Evolutionary conservation across 2,888 invertebrate species (phyloP), one percentile per base, ranked within the genome.

Genomic region (Euzophera pinguis): DNA sequence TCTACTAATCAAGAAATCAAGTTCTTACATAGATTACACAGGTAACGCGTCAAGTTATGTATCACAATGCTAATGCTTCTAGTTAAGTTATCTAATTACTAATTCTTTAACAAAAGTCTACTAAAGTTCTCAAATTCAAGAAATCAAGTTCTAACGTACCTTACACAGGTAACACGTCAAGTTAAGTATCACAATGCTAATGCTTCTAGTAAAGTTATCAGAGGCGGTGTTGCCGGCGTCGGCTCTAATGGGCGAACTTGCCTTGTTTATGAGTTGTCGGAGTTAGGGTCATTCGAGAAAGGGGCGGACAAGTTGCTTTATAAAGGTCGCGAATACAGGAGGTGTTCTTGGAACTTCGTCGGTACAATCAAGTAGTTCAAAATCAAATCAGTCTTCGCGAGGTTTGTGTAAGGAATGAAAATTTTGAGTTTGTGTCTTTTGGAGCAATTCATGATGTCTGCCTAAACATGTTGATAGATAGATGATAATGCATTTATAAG

Each of bases 201-300:
- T 38, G n/a, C 22, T 14, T 3, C 22, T 16, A 14, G 12, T 32
- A 9, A n/a, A 45, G 32, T 32, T 29, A 9, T 22, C 22, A 22
- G 22, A 22, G 13, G 8, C 4, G 14, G 14, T 32, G 8, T 14
- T 29, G 16, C 12, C 32, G 16, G 34, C 29, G 29, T 27, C 48
- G 32, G 38, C 50, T 12, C 50, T 54, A 54, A 53, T 54, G 57
- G 50, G 34, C 35, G 45, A 52, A 53, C 49, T 52, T 48, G 43
- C 39, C 52, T 56, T 58, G 54, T 60, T 58, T 60, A 60, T 53
- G 58, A 47, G 42, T 51, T 45, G 42, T 22, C n/a, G 34, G 41
- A 49, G 54, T 52, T 52, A 50, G 52, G 43, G 50, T 53, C 45
- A 27, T 42, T 41, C 45, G 45, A 38, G 37, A 22, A 14, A 10